These are phyloP conservation scores for Onychomys torridus DNA, from an alignment of 2,797 vertebrate species.

Conservation along the genomic window DNA sequence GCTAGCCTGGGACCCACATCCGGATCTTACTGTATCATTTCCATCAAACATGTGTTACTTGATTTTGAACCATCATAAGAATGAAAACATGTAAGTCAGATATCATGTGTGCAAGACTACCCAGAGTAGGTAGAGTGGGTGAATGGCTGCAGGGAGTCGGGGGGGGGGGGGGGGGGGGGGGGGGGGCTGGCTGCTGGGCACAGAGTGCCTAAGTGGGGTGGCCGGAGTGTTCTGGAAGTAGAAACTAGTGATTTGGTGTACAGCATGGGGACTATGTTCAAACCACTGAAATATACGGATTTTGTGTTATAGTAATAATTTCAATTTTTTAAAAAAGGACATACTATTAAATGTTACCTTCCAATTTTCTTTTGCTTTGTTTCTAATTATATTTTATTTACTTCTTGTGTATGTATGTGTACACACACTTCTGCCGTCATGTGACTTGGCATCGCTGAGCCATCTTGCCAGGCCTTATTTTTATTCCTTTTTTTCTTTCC, in stretches of 20 bases:
- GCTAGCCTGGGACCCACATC: neutral
- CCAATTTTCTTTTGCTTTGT: neutral
- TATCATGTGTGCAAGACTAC: neutral
- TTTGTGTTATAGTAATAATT: neutral
- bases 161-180: too few relatives aligned
- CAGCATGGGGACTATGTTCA: neutral
- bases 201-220: neutral
- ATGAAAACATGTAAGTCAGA: neutral
- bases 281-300: neutral
- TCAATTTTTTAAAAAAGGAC: neutral
- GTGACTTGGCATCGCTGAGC: neutral
- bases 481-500: neutral
- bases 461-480: neutral
- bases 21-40: neutral
- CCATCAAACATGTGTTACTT: neutral
- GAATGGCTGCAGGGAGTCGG: neutral
- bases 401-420: neutral
- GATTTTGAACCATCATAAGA: neutral
- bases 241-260: neutral
- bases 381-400: neutral
- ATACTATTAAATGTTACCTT: neutral
- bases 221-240: neutral
- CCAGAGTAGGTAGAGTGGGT: neutral
- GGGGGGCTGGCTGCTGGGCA: neutral
- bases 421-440: too few relatives aligned